phyloP scores from a whole-genome alignment of 2,113 vertebrate genomes.

The human region DNA sequence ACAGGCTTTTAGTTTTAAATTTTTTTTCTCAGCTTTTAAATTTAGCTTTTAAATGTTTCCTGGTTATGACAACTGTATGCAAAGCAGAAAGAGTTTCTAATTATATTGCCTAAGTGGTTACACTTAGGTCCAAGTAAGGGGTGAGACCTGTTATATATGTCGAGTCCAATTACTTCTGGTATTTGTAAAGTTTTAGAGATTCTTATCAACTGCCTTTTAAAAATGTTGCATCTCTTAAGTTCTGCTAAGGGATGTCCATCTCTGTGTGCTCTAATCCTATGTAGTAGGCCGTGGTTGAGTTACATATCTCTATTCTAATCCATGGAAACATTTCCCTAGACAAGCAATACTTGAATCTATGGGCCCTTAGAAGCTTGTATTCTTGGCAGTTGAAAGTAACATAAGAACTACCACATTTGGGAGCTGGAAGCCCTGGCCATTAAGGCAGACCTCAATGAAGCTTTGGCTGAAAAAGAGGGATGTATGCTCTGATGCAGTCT shows the following conservation, averaged over 20 bases:
- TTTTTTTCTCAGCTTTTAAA: no score
- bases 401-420: constrained; percentile 7
- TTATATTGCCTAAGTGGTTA: not conserved
- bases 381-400: not conserved
- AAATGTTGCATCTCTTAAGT: not conserved
- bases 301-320: not conserved
- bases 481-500: not conserved
- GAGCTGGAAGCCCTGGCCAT: not conserved
- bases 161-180: not conserved
- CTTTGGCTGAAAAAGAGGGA: not conserved
- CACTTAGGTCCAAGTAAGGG: not conserved
- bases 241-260: not conserved
- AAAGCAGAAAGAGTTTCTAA: not conserved
- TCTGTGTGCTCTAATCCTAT: not conserved
- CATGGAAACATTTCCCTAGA: not conserved
- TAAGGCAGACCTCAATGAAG: constrained; percentile 15
- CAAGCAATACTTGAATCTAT: not conserved
- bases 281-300: not conserved
- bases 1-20: constrained; percentile 19
- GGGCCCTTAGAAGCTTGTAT: not conserved
- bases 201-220: not conserved
- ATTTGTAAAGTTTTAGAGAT: not conserved
- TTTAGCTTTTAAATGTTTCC: not conserved
- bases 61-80: not conserved
- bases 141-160: not conserved